phyloP scores from a whole-genome alignment of 2,888 invertebrate species.

The Drosophila ezoana region DNA sequence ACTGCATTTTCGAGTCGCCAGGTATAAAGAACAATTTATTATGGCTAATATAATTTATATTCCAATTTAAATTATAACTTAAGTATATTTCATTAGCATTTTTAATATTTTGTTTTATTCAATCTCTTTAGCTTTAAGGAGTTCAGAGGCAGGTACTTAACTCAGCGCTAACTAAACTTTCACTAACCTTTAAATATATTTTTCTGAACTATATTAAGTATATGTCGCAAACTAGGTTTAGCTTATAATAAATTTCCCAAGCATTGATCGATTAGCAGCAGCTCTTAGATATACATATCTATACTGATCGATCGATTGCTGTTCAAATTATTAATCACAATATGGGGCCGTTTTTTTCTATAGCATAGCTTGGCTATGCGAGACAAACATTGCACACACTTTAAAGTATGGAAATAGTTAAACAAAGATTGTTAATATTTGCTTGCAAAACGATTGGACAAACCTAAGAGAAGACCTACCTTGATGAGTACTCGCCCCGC shows the following conservation, averaged over 20 bases:
- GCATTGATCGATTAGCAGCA: constrained; percentile 7
- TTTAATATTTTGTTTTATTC: too few species aligned
- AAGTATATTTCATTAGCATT: too few species aligned
- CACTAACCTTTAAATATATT: background rate
- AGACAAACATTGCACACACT: background rate
- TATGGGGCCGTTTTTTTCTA: constrained; percentile 9
- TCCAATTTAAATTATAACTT: too few species aligned
- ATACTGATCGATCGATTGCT: constrained; percentile 10
- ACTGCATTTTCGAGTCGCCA: too few species aligned
- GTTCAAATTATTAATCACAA: background rate
- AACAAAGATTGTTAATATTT: constrained; percentile 36
- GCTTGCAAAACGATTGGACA: constrained; percentile 44
- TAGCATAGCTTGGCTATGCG: background rate
- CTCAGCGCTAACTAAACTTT: background rate
- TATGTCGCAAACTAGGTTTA: background rate
- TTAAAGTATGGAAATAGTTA: background rate
- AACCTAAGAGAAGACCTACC: constrained; percentile 27
- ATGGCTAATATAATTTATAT: too few species aligned
- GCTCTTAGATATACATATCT: background rate
- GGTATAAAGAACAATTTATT: too few species aligned
- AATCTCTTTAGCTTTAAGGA: too few species aligned
- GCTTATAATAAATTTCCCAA: constrained; percentile 3
- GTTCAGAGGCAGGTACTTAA: too few species aligned
- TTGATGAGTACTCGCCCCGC: constrained; percentile 13
- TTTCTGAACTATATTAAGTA: background rate